phyloP scores from a whole-genome alignment of 2,797 vertebrate species.

The Alosa sapidissima region DNA sequence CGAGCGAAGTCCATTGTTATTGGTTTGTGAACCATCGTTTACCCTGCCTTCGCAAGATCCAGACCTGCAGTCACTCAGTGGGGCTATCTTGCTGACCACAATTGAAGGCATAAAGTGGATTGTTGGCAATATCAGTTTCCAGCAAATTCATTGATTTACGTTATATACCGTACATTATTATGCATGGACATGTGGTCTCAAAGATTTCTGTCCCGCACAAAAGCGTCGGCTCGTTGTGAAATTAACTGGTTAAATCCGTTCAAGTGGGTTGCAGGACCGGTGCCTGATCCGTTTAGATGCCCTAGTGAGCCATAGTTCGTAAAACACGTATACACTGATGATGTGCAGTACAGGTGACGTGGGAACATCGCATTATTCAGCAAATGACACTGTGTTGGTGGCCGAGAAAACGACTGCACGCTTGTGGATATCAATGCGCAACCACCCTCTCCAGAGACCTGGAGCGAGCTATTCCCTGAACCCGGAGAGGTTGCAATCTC shows the following conservation, averaged over 20 bases:
- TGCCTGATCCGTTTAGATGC: constrained; percentile 71
- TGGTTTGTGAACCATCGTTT: background rate
- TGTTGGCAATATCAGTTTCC: background rate
- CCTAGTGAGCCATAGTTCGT: constrained; percentile 86
- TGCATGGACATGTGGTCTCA: constrained; percentile 67
- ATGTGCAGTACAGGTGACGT: constrained; percentile 84
- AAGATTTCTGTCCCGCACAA: constrained; percentile 78
- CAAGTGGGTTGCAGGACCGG: constrained; percentile 67
- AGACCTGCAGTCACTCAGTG: background rate
- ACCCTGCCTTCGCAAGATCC: background rate
- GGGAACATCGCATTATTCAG: constrained; percentile 78
- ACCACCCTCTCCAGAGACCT: constrained; percentile 48
- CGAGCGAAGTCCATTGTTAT: background rate
- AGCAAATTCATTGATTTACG: background rate
- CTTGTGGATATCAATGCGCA: constrained; percentile 59
- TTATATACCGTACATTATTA: background rate
- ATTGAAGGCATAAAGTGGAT: background rate
- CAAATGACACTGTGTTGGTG: constrained; percentile 74
- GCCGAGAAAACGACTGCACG: constrained; percentile 64
- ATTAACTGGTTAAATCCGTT: constrained; percentile 88
- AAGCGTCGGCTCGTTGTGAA: constrained; percentile 80
- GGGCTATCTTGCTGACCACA: background rate
- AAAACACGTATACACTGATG: constrained; percentile 85
- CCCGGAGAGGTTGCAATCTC: constrained; percentile 90
- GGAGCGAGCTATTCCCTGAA: constrained; percentile 69